These are phyloP conservation scores for Tiphia femorata DNA, from an alignment of 2,888 invertebrate species.

Conservation along the genomic window DNA sequence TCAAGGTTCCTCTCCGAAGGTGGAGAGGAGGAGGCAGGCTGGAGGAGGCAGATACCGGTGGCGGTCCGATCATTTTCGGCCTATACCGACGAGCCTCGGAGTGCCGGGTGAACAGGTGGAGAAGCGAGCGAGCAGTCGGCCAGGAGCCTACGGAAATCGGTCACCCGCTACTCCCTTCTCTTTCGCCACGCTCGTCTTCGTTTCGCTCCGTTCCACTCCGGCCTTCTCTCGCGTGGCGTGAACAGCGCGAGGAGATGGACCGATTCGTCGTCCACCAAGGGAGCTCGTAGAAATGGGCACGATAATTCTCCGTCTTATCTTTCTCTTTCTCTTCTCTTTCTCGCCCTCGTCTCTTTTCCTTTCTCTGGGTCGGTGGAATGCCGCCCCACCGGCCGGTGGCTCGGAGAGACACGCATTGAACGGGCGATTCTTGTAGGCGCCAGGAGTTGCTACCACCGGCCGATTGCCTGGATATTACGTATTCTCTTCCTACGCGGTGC, in stretches of 20 bases:
- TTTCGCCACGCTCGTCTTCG: background rate
- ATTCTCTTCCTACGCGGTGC: constrained; percentile 4
- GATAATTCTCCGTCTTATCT: too few species aligned
- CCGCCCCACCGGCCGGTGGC: constrained; percentile 37
- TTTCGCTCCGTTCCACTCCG: too few species aligned
- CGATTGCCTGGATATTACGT: constrained; percentile 14
- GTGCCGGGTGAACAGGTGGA: background rate
- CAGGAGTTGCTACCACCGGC: constrained; percentile 29
- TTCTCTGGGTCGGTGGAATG: constrained; percentile 41
- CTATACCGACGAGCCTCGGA: too few species aligned
- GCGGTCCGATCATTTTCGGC: background rate
- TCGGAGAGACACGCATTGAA: too few species aligned
- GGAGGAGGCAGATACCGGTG: background rate
- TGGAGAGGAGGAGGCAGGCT: background rate
- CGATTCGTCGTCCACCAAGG: constrained; percentile 6
- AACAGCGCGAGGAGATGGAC: background rate
- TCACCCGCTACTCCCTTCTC: background rate
- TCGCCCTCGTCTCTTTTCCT: too few species aligned
- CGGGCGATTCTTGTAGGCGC: constrained; percentile 31
- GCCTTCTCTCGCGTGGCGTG: constrained; percentile 1
- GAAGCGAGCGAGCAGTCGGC: background rate
- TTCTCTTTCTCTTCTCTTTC: too few species aligned
- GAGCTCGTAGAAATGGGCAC: constrained; percentile 30
- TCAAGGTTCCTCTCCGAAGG: constrained; percentile 37
- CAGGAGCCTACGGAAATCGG: background rate